These are phyloP conservation scores for Sander lucioperca DNA, from an alignment of 2,113 vertebrate species.

Conservation along the genomic window DNA sequence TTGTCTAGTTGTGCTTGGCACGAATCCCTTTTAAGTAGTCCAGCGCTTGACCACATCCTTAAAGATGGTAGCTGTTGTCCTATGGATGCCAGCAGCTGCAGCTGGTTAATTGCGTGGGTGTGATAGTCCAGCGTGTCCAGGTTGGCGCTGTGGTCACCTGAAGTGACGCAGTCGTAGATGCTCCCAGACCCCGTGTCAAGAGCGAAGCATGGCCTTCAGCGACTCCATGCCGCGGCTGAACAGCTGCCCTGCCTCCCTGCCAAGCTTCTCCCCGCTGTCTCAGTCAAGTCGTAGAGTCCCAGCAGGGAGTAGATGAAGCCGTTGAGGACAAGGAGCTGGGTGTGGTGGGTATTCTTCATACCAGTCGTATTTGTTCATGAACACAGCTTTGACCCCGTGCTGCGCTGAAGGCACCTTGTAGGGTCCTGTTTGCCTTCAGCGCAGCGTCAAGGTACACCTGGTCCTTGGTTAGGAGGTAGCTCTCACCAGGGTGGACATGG, in stretches of 20 bases:
- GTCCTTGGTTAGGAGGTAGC: constrained; percentile 95
- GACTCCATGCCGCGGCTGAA: constrained; percentile 95
- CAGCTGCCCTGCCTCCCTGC: constrained; percentile 88
- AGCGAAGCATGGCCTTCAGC: constrained; percentile 96
- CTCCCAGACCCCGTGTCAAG: constrained; percentile 97
- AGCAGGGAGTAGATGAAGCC: constrained; percentile 98
- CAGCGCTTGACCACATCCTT: constrained; percentile 93
- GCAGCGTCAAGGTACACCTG: constrained; percentile 90
- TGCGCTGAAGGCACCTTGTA: constrained; percentile 92
- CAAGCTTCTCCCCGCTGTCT: constrained; percentile 91
- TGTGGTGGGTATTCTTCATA: constrained; percentile 97
- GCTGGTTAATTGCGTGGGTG: constrained; percentile 99
- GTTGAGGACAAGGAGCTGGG: constrained; percentile 97
- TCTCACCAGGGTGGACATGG: constrained; percentile 95
- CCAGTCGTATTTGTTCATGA: constrained; percentile 96
- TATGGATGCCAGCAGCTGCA: constrained; percentile 93
- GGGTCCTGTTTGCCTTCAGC: constrained; percentile 90
- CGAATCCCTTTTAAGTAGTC: constrained; percentile 94
- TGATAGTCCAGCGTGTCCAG: constrained; percentile 99
- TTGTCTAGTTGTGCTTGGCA: constrained; percentile 96
- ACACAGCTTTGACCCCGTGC: constrained; percentile 94
- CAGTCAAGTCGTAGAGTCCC: constrained; percentile 94
- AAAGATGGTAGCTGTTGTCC: constrained; percentile 93
- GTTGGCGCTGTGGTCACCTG: constrained; percentile 95
- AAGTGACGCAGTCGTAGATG: constrained; percentile 98